Evolutionary conservation across 2,888 invertebrate species (phyloP), one percentile per base, ranked within the genome.

Genomic region (Helobdella robusta): DNA sequence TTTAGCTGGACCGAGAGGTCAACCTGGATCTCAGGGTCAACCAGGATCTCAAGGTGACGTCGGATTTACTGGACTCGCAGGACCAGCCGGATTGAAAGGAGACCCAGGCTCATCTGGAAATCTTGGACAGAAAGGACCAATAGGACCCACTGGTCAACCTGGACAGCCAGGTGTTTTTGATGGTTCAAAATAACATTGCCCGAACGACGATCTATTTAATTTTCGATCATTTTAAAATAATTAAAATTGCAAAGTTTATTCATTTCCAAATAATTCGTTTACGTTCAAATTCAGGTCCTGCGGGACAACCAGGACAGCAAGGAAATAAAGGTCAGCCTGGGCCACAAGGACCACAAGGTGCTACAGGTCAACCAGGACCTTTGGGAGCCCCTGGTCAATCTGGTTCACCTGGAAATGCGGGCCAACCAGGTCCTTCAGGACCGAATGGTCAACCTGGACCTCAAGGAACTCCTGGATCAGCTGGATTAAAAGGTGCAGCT

Each of bases 71-170:
- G 70, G 70, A 23, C 48, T 50, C n/a, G 35, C 52, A 32, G 70
- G 70, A 48, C 58, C 59, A 30, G 23, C 56, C 20, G 70, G 70
- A 48, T 36, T 48, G 8, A n/a, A 59, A 52, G 70, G 70, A 15
- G 35, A 48, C 25, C 32, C 52, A n/a, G 71, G 69, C 5, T 64
- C 62, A 0, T 28, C 66, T 18, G 70, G 62, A 20, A 48, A 30
- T 30, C 48, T 32, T 50, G 62, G 62, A 50, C 32, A 25, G 11
- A 36, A 62, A 50, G 69, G 69, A 15, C 63, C 59, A 30, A 44
- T 61, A 44, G 70, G 70, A 64, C 28, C 63, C 11, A 11, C 64
- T 34, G 70, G 70, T 46, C 46, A 62, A 52, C 58, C 64, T n/a
- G 70, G 70, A 50, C 58, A 52, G 25, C 40, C 44, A 48, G 66